Evolutionary conservation across 2,113 vertebrate species (phyloP).

Genomic region (Dipodomys ordii): DNA sequence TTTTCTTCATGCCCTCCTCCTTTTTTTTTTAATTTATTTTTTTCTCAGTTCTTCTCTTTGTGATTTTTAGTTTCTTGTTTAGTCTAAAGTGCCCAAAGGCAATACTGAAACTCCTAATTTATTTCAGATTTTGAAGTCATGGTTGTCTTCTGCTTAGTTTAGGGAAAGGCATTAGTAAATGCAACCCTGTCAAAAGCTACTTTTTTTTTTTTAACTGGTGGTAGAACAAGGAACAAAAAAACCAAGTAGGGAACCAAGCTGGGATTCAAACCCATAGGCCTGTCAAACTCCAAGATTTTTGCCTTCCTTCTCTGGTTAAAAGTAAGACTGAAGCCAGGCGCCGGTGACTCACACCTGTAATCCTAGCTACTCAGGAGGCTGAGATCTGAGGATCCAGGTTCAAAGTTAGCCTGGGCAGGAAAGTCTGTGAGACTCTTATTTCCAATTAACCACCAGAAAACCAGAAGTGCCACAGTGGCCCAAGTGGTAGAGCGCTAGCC

Average conservation of each 20-base stretch:
- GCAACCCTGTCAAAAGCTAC: background rate
- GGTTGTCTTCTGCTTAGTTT: background rate
- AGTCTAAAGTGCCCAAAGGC: background rate
- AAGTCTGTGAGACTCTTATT: too few relatives aligned
- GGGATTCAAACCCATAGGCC: background rate
- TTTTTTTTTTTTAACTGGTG: background rate
- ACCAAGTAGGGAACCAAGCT: background rate
- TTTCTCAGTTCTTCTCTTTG: background rate
- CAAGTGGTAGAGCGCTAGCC: too few relatives aligned
- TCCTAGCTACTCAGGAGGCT: too few relatives aligned
- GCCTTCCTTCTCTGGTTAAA: background rate
- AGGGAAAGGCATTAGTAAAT: background rate
- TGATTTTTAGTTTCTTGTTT: conserved; percentile 2
- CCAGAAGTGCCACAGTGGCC: too few relatives aligned
- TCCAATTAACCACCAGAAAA: too few relatives aligned
- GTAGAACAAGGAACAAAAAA: background rate
- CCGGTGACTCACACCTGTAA: too few relatives aligned
- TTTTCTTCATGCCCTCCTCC: background rate
- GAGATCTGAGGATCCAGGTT: too few relatives aligned
- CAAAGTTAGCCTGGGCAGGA: too few relatives aligned
- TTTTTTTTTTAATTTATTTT: background rate
- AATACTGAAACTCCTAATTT: background rate
- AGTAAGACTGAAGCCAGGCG: background rate
- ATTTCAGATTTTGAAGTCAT: conserved; percentile 4
- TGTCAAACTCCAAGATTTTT: background rate